Conservation (phyloP, 1,140 invertebrate genomes). For the Adoxophyes honmai region DNA sequence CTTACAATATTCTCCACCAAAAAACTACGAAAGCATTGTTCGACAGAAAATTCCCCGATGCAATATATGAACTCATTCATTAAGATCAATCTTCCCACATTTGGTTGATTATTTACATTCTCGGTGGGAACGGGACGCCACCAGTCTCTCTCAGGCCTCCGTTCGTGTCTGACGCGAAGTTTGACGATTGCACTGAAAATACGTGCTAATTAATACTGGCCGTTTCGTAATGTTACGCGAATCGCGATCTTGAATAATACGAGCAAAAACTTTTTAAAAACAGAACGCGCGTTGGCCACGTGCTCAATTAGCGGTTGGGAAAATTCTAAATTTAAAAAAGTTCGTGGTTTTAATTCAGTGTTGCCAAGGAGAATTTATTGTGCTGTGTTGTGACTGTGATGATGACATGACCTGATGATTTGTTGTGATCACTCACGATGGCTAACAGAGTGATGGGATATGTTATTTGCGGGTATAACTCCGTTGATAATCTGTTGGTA, state of each 20-base stretch:
- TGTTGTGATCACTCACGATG: slow-evolving; percentile 40
- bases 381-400: slow-evolving; percentile 24
- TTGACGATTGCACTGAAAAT: slow-evolving; percentile 15
- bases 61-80: neutral
- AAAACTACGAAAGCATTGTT: too few relatives aligned
- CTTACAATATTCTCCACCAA: too few relatives aligned
- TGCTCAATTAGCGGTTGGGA: neutral
- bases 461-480: slow-evolving; percentile 70
- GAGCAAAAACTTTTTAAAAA: neutral
- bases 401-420: too few relatives aligned
- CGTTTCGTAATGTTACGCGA: slow-evolving; percentile 15
- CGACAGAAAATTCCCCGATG: too few relatives aligned
- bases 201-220: slow-evolving; percentile 11
- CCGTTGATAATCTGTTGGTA: slow-evolving; percentile 67
- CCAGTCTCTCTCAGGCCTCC: slow-evolving; percentile 37
- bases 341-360: neutral
- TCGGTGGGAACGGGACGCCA: slow-evolving; percentile 21
- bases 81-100: neutral
- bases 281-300: neutral
- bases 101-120: neutral
- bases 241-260: neutral
- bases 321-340: slow-evolving; percentile 11
- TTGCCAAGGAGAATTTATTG: neutral
- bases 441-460: slow-evolving; percentile 68
- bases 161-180: slow-evolving; percentile 31